A percentile compares a stretch with the other conserved stretches of the same genome.
phyloP scores from a whole-genome alignment of 1,140 invertebrate species.

The Trialeurodes vaporariorum region DNA sequence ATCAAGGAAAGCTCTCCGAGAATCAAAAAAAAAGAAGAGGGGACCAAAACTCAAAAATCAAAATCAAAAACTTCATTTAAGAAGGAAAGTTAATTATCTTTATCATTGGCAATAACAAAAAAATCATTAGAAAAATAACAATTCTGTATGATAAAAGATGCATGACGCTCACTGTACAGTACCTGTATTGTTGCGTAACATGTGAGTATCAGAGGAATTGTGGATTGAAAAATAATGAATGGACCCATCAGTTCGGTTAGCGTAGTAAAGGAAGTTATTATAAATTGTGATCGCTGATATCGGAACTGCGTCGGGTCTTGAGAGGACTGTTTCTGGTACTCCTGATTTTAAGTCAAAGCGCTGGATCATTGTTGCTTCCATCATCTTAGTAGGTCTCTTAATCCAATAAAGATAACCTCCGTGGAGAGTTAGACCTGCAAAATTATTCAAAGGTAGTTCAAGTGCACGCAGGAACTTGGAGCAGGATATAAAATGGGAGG shows the following conservation, averaged over 20 bases:
- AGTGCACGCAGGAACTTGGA: not conserved
- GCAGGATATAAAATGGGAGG: no score
- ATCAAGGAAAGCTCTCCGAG: no score
- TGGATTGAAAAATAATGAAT: not conserved
- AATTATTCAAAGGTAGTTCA: no score
- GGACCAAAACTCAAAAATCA: no score
- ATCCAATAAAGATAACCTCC: not conserved
- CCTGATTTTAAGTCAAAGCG: not conserved
- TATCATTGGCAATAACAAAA: no score
- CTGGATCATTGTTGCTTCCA: not conserved
- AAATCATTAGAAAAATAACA: no score
- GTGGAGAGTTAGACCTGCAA: slow-evolving; percentile 2
- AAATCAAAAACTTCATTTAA: no score
- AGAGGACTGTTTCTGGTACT: not conserved
- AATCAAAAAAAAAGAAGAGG: no score
- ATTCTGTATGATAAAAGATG: no score
- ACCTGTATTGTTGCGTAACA: not conserved
- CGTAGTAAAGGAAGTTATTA: not conserved
- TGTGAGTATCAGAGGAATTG: not conserved
- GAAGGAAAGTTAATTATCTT: no score
- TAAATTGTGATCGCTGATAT: slow-evolving; percentile 4
- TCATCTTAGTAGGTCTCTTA: not conserved
- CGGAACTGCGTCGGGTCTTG: not conserved
- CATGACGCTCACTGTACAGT: no score
- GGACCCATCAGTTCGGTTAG: not conserved